A percentile compares a stretch with the other conserved stretches of the same genome.
Evolutionary conservation across 2,888 invertebrate genomes (phyloP).

Genomic region (Pandemis corylana): DNA sequence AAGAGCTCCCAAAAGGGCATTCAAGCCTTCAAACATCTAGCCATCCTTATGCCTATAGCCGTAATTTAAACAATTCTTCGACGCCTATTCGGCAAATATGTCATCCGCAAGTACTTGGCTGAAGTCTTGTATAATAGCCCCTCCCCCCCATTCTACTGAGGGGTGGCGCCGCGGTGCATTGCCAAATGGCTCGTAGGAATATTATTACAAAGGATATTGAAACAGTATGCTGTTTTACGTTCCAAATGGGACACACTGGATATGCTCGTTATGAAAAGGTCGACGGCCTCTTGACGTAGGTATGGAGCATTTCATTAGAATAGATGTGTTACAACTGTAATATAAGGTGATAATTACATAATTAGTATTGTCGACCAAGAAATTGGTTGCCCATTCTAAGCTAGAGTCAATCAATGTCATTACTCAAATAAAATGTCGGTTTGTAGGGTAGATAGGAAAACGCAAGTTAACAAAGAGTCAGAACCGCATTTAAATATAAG

Average conservation of each 20-base stretch:
- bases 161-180: conserved; percentile 55
- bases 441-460: too few relatives aligned
- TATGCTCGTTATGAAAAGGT: conserved; percentile 20
- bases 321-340: too few relatives aligned
- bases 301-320: neutral
- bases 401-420: too few relatives aligned
- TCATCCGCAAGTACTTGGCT: conserved; percentile 29
- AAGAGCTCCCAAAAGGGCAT: too few relatives aligned
- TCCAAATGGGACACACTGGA: conserved; percentile 53
- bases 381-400: too few relatives aligned
- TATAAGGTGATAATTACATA: too few relatives aligned
- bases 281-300: neutral
- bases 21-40: too few relatives aligned
- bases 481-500: too few relatives aligned
- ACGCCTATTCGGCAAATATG: neutral
- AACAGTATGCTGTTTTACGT: conserved; percentile 49
- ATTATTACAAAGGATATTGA: conserved; percentile 57
- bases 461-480: too few relatives aligned
- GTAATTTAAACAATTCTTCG: neutral
- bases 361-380: too few relatives aligned
- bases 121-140: conserved; percentile 29
- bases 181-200: conserved; percentile 61
- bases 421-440: too few relatives aligned
- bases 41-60: neutral
- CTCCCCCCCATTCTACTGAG: conserved; percentile 25